Evolutionary conservation across 35 echinoderm and acorn worm genomes (phyloP), one percentile per base, ranked within the genome.

Genomic region (Strongylocentrotus purpuratus): DNA sequence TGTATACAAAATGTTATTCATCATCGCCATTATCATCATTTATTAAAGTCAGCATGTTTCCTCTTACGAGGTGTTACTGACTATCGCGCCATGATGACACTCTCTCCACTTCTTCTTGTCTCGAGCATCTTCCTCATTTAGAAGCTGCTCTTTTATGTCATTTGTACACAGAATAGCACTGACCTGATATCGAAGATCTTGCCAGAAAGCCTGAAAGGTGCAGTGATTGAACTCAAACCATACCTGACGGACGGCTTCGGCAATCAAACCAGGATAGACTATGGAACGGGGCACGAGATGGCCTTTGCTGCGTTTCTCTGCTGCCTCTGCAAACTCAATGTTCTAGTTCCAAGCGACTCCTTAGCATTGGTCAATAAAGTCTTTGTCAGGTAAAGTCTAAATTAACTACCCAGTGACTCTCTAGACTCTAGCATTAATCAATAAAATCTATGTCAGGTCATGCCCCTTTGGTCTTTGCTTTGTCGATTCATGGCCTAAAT

Each of bases 211-310:
- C 92, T 85, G 15, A 85, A 96, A 50, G 46, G 28, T 3, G 94
- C 97, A 7, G 59, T 85, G 33, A 70, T 96, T 85, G 98, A 99
- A 95, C 86, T 99, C 41, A 95, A 97, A 90, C 94, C 90, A 22
- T 99, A 99, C 88, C 48, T 99, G 46, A 94, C 89, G 0, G 98
- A 99, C 92, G 95, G 97, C 6, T 99, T 99, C 70, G 98, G 98
- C 2, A 99, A 99, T 65, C 94, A 94, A 46, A 98, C 96, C 6
- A 86, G 98, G 33, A 98, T 99, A 22, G 98, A 99, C 94, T 99
- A 99, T 94, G 98, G 98, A 17, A 98, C 98, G 12, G 47, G 98
- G 98, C 98, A 99, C 46, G 97, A 99, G 91, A 99, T 99, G 97
- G 97, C 96, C 86, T 99, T 94, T 95, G 97, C 98, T 46, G 93